Base-by-base conservation (phyloP, 2,113 vertebrate genomes). In the Xenopus tropicalis region DNA sequence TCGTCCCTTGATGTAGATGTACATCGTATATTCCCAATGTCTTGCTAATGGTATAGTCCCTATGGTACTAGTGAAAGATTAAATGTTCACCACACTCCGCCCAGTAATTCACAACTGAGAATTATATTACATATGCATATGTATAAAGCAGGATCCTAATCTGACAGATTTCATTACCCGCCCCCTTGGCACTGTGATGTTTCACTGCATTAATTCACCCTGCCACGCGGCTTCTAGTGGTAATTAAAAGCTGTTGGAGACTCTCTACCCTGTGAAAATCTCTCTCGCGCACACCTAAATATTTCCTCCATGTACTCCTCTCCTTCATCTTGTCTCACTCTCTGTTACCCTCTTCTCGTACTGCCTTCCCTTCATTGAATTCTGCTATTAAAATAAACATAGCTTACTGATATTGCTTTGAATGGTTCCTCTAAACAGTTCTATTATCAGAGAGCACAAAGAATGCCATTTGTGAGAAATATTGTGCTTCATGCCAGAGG, bases 121-220 rank as follows among this genome's bases (percentile, higher is more conserved):
- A 10, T 20, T n/a, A 54, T 54, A 54, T 54, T 54, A 17, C 52
- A 54, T 20, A 54, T 54, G 52, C 16, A 17, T 54, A 54, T 54
- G 19, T 54, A 54, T 54, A 54, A 54, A n/a, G 6, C 52, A 54
- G 19, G 16, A 20, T 59, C 22, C 57, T 16, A 22, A 59, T 59
- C 57, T 23, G 11, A 59, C 57, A 59, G 7, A 11, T 11, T 59
- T 23, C 57, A 6, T 17, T 14, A 14, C 57, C 57, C 4, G 1
- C 11, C 20, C 57, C 20, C 57, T 23, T 10, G 3, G 1, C 19
- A 54, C 52, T 20, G 52, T 54, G 52, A 54, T 59, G 57, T 59
- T 22, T 59, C 57, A 24, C 57, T 24, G 57, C 57, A 59, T 24
- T 59, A 22, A 59, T 59, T 59, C 57, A 59, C 57, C 57, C 52